Evolutionary conservation across 2,888 invertebrate species (phyloP), one percentile per base, ranked within the genome.

Genomic region (Synergus umbraculus): DNA sequence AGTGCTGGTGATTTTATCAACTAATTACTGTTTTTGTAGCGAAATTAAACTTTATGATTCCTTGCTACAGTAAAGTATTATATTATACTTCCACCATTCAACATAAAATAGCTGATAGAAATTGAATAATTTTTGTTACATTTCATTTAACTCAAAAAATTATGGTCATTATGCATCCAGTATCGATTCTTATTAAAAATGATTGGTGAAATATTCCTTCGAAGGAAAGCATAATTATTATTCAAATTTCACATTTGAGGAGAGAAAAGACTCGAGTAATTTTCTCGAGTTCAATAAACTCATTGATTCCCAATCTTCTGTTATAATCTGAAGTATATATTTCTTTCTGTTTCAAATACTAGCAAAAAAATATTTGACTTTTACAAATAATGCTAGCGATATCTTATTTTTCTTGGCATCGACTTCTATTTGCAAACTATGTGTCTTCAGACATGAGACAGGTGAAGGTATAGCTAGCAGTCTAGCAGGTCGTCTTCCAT

Each of bases 371-470:
- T 66, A 8, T 43, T 37, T 41, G 9, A 10, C 41, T 8, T 65
- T 66, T 66, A 18, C n/a, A 9, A 43, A 43, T 43, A 66, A 66
- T 66, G n/a, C 22, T 1, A 22, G 1, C 22, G 3, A 29, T 29
- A 29, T 3, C 29, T 29, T 29, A 29, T 3, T 29, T 29, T 29
- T 29, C 29, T 29, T 29, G 65, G 8, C 65, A 65, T 65, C 65
- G 41, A 65, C 65, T 58, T 58, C 58, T 15, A 65, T n/a, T 64
- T 64, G 65, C 15, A 65, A 65, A 65, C 37, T 37, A 5, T 37
- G 37, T 37, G 37, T 37, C 5, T 37, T 37, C 37, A 37, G 37
- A 37, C 37, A 37, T 37, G 37, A 37, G 37, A 37, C 37, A 37
- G 37, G 37, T 37, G 37, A 37, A 37, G 37, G 37, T 37, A 41